Percentiles rank a stretch among this genome's conserved stretches.
phyloP scores from a whole-genome alignment of 2,113 vertebrate species.

The Protomyctophum bolini region DNA sequence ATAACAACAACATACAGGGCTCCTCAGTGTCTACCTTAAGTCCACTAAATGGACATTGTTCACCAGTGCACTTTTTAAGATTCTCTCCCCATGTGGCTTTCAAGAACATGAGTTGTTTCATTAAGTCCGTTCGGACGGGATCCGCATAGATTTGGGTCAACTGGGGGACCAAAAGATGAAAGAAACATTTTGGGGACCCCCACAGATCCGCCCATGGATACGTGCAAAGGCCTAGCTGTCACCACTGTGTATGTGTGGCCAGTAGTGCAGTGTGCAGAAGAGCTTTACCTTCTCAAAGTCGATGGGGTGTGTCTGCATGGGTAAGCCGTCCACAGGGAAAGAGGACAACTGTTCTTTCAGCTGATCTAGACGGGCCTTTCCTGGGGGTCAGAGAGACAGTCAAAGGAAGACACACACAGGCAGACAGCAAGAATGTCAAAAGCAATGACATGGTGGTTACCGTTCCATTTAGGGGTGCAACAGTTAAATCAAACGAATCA shows the following conservation, averaged over 20 bases:
- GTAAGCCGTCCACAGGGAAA: conserved; percentile 19
- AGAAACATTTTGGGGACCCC: conserved; percentile 28
- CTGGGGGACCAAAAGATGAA: conserved; percentile 39
- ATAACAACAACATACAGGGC: neutral
- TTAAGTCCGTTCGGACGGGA: conserved; percentile 8
- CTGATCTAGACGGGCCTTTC: conserved; percentile 49
- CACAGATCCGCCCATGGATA: conserved; percentile 46
- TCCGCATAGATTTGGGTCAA: conserved; percentile 60
- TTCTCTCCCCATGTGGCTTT: conserved; percentile 8
- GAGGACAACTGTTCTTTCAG: conserved; percentile 68
- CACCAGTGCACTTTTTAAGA: conserved; percentile 7
- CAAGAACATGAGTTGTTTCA: conserved; percentile 46
- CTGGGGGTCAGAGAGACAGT: conserved; percentile 61
- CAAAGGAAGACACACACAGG: neutral
- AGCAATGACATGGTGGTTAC: too few species aligned
- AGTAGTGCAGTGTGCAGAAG: conserved; percentile 22
- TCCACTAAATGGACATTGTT: neutral
- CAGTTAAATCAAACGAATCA: too few species aligned
- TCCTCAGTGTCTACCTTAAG: neutral
- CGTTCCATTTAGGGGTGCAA: too few species aligned
- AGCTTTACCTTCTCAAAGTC: conserved; percentile 87
- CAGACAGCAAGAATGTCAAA: neutral
- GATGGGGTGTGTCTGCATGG: conserved; percentile 78
- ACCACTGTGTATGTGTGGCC: conserved; percentile 60
- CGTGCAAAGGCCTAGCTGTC: conserved; percentile 54